These are phyloP conservation scores for Todus mexicanus DNA, from an alignment of 2,797 vertebrate species.

Conservation along the genomic window DNA sequence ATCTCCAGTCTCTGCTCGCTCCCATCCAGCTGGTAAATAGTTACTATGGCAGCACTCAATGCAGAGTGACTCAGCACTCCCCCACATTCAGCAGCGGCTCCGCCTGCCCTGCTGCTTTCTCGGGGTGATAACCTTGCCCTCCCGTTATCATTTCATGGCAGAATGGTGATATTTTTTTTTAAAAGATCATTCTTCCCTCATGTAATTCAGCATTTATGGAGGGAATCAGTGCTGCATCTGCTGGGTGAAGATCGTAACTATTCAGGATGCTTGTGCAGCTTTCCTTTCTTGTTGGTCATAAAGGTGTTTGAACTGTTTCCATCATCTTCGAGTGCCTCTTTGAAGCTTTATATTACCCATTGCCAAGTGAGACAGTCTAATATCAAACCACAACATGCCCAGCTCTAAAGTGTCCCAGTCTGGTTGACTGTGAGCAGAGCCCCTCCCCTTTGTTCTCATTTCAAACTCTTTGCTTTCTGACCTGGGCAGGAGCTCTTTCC, in stretches of 20 bases:
- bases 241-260: background rate
- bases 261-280: background rate
- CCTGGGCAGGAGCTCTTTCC: too few species aligned
- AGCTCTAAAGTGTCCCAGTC: background rate
- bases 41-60: constrained; percentile 36
- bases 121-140: background rate
- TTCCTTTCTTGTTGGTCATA: background rate
- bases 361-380: background rate
- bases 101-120: background rate
- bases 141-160: background rate
- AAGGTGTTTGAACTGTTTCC: background rate
- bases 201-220: background rate
- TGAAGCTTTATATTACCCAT: background rate
- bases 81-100: background rate
- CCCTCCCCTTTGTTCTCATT: background rate
- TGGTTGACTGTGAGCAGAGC: background rate
- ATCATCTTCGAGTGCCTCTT: background rate
- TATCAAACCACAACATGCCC: background rate
- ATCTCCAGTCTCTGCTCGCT: background rate
- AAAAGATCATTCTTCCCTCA: background rate
- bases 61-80: constrained; percentile 51
- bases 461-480: background rate
- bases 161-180: background rate
- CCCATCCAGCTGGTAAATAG: constrained; percentile 17
- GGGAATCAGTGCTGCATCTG: background rate